Evolutionary conservation across 2,113 vertebrate species (phyloP), one percentile per base, ranked within the genome.

Genomic region (Gila orcuttii): DNA sequence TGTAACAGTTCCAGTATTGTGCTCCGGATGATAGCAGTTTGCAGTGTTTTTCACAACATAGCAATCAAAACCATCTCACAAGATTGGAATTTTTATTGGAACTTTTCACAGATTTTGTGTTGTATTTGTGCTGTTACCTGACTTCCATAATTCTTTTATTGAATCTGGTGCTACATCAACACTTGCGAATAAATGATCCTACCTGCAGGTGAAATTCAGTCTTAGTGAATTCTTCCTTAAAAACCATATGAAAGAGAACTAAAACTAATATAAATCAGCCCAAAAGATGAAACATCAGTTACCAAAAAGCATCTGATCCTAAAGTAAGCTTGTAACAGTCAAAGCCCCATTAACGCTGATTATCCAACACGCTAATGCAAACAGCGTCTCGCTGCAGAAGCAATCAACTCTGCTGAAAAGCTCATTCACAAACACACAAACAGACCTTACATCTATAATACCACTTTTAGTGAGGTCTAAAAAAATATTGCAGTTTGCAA

Each of bases 341-440:
- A 66, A 78, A 50, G 28, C 59, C 42, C 42, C 42, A 78, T 66
- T 66, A 85, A 66, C 5, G 25, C 28, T 76, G n/a, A 59, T 52
- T n/a, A 85, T 33, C 39, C 74, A 66, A 13, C 60, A 52, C 39
- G 0, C 42, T 77, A 68, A 77, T 31, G 39, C 82, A 74, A 83
- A 83, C 52, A 60, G 25, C 12, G n/a, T 60, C 57, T 62, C 23
- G 15, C 55, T 79, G 55, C 21, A n/a, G 42, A 79, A 64, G 79
- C 76, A 77, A 77, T 77, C 23, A 78, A 19, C 42, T n/a, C 73
- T 78, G 39, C 73, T 66, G 39, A 47, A 28, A 85, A 85, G 42
- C 74, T 60, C 42, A 78, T 78, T 77, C 28, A 66, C 42, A 85
- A 85, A 75, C 73, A 50, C 83, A 77, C 28, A 55, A 85, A 66